These are phyloP conservation scores for Drosophila nr. fundita DNA, from an alignment of 2,888 invertebrate genomes.

Conservation along the genomic window DNA sequence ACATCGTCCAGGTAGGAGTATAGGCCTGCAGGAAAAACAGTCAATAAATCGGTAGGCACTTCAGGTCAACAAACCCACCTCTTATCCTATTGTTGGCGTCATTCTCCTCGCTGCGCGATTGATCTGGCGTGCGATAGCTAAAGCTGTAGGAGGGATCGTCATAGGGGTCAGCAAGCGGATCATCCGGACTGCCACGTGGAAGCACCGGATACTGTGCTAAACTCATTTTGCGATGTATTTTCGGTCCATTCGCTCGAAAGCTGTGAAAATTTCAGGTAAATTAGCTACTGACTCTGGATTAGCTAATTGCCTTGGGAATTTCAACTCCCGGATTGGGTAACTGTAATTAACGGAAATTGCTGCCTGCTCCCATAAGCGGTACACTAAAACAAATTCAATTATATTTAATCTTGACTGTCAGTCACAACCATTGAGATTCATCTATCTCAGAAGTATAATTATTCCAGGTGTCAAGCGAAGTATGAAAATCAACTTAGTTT, in stretches of 20 bases:
- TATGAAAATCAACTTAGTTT: not conserved
- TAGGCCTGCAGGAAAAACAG: slow-evolving; percentile 85
- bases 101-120: slow-evolving; percentile 89
- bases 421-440: not conserved
- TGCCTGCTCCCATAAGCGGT: slow-evolving; percentile 41
- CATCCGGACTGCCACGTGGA: slow-evolving; percentile 89
- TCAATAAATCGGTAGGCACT: not conserved
- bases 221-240: slow-evolving; percentile 90
- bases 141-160: slow-evolving; percentile 92
- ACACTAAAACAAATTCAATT: not conserved
- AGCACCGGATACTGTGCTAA: slow-evolving; percentile 89
- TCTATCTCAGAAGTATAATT: not conserved
- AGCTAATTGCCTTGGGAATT: slow-evolving; percentile 46
- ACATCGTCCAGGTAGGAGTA: slow-evolving; percentile 91
- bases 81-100: slow-evolving; percentile 88
- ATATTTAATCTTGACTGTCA: not conserved
- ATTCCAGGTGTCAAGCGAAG: not conserved
- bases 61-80: slow-evolving; percentile 82
- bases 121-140: slow-evolving; percentile 88
- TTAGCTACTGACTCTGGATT: slow-evolving; percentile 29
- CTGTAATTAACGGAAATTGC: slow-evolving; percentile 35
- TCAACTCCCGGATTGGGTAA: slow-evolving; percentile 26
- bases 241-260: slow-evolving; percentile 91
- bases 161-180: slow-evolving; percentile 90
- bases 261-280: slow-evolving; percentile 80